Percentiles rank a stretch among this genome's conserved stretches.
Conservation (phyloP, 2,888 invertebrate species). For the Ligdia adustata region DNA sequence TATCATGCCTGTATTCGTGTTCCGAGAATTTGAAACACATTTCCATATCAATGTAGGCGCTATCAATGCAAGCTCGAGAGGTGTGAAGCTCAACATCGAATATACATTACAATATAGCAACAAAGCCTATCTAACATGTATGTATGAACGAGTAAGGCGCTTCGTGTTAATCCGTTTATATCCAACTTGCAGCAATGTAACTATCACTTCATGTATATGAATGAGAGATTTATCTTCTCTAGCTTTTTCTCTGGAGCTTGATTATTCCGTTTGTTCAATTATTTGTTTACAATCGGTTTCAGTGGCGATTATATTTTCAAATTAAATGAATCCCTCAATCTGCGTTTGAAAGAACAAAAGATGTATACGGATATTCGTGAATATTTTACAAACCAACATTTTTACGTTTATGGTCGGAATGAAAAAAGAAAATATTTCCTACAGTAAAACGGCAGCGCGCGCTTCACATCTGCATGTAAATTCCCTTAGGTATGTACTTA, state of each 20-base stretch:
- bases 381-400: constrained; percentile 9
- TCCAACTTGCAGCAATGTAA: constrained; percentile 35
- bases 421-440: constrained; percentile 15
- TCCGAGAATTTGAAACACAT: constrained; percentile 15
- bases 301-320: constrained; percentile 15
- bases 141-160: constrained; percentile 35
- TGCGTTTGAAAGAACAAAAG: constrained; percentile 4
- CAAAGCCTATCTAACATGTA: constrained; percentile 24
- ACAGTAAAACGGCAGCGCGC: constrained; percentile 8
- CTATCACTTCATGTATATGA: constrained; percentile 36
- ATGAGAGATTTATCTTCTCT: constrained; percentile 35
- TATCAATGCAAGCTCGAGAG: constrained; percentile 36
- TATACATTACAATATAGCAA: constrained; percentile 14
- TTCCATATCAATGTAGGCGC: constrained; percentile 36
- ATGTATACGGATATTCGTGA: constrained; percentile 3
- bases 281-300: constrained; percentile 19
- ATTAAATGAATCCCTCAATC: constrained; percentile 3
- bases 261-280: constrained; percentile 18
- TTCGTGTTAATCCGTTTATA: constrained; percentile 42
- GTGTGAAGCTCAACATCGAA: constrained; percentile 31
- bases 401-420: constrained; percentile 11
- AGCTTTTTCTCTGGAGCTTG: constrained; percentile 11
- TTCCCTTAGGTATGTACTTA: too few species aligned
- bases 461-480: constrained; percentile 33
- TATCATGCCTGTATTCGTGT: constrained; percentile 7